These are phyloP conservation scores for Malacoctenus gilli DNA, from an alignment of 2,797 vertebrate genomes.

Conservation along the genomic window DNA sequence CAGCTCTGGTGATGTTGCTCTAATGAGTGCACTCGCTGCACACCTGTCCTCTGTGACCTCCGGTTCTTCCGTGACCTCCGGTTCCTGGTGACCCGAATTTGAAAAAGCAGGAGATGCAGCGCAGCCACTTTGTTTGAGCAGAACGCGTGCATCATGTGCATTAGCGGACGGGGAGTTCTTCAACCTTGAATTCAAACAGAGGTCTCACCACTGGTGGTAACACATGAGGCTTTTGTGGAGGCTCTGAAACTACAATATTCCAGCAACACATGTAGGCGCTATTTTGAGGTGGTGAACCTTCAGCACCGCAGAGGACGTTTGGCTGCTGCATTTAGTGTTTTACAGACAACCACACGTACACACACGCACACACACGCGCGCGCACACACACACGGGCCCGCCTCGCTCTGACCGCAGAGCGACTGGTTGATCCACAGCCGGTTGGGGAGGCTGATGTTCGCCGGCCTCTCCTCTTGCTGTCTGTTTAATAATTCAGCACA, in stretches of 20 bases:
- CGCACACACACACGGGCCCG: conserved; percentile 9
- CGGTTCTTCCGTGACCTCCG: too few species aligned
- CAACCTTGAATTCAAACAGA: conserved; percentile 36
- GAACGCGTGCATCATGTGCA: conserved; percentile 42
- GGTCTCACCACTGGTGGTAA: conserved; percentile 36
- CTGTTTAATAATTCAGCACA: conserved; percentile 82
- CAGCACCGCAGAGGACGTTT: conserved; percentile 41
- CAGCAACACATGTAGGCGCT: conserved; percentile 53
- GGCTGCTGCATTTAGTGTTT: conserved; percentile 38
- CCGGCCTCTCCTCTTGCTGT: conserved; percentile 65
- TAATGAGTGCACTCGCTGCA: neutral
- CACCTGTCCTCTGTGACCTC: conserved; percentile 7
- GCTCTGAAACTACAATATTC: conserved; percentile 65
- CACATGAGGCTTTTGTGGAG: conserved; percentile 37
- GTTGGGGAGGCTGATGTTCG: conserved; percentile 56
- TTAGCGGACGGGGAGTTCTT: conserved; percentile 34
- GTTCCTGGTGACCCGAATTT: conserved; percentile 35
- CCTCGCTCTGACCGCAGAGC: conserved; percentile 58
- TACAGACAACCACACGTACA: conserved; percentile 24
- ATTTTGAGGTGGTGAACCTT: conserved; percentile 48
- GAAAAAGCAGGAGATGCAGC: neutral
- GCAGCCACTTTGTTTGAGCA: neutral
- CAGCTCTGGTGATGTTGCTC: neutral
- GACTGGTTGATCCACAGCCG: conserved; percentile 57
- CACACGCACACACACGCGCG: conserved; percentile 8